A percentile compares a stretch with the other conserved stretches of the same genome.
phyloP scores from a whole-genome alignment of 2,113 vertebrate genomes.

The Amphiprion percula region DNA sequence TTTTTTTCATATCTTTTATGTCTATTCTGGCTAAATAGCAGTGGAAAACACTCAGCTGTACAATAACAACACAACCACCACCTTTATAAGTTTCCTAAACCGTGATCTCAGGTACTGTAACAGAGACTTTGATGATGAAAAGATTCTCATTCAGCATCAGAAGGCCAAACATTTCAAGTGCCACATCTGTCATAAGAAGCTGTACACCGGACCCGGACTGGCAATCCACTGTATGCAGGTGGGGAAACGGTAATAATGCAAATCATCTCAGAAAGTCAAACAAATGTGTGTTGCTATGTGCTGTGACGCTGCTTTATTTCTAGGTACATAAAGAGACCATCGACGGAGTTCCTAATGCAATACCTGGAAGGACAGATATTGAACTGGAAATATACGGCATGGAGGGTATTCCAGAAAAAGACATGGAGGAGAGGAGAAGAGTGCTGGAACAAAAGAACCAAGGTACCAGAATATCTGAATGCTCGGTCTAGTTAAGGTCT shows the following conservation, averaged over 20 bases:
- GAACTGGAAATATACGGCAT: conserved; percentile 97
- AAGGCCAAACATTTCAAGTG: conserved; percentile 98
- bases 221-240: conserved; percentile 99
- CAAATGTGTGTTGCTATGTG: fast-evolving
- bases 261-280: neutral
- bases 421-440: conserved; percentile 93
- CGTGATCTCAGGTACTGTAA: conserved; percentile 90
- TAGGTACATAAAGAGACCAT: conserved; percentile 97
- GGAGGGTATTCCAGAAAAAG: conserved; percentile 97
- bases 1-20: too few relatives aligned
- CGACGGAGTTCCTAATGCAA: conserved; percentile 95
- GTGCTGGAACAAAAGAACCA: conserved; percentile 95
- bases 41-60: neutral
- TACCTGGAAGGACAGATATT: conserved; percentile 95
- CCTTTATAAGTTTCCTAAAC: conserved; percentile 40
- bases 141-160: conserved; percentile 97
- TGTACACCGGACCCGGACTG: conserved; percentile 95
- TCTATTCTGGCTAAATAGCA: neutral
- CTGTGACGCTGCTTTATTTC: neutral
- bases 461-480: conserved; percentile 76
- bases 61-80: too few relatives aligned
- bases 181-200: conserved; percentile 96
- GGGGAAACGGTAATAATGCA: conserved; percentile 1
- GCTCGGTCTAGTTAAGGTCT: neutral
- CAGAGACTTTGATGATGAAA: conserved; percentile 96